Percentiles rank a stretch among this genome's conserved stretches.
These are phyloP conservation scores for Thymelicus lineola DNA, from an alignment of 2,888 invertebrate species.

Conservation along the genomic window DNA sequence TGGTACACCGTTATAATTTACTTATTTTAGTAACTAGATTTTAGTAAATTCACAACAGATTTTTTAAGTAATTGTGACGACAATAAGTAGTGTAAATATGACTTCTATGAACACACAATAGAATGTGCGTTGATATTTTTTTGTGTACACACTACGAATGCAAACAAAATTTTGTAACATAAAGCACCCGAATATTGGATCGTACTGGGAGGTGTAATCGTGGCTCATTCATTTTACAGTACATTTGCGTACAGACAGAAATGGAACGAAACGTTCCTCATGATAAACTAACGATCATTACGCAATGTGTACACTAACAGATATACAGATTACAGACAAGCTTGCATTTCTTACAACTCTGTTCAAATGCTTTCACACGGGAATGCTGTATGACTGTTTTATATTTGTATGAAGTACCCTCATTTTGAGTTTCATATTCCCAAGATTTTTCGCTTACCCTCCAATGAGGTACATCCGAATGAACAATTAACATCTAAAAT, in stretches of 20 bases:
- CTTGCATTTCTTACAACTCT: slow-evolving; percentile 6
- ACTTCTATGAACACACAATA: slow-evolving; percentile 20
- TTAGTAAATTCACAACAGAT: slow-evolving; percentile 37
- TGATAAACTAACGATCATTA: background rate
- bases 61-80: slow-evolving; percentile 31
- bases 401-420: background rate
- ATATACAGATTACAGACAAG: slow-evolving; percentile 20
- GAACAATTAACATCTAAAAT: slow-evolving; percentile 14
- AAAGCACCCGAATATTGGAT: background rate
- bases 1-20: slow-evolving; percentile 56
- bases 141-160: slow-evolving; percentile 16
- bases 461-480: slow-evolving; percentile 7
- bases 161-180: background rate
- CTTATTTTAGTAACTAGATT: slow-evolving; percentile 57
- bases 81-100: slow-evolving; percentile 35
- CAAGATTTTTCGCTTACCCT: slow-evolving; percentile 2
- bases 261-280: background rate
- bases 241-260: background rate
- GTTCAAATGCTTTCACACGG: slow-evolving; percentile 27
- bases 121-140: slow-evolving; percentile 6
- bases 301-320: slow-evolving; percentile 2
- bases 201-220: background rate
- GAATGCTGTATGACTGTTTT: slow-evolving; percentile 11
- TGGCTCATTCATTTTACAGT: background rate
- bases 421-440: slow-evolving; percentile 2